Conservation (phyloP, 1,140 invertebrate species). For the Platyura marginata region DNA sequence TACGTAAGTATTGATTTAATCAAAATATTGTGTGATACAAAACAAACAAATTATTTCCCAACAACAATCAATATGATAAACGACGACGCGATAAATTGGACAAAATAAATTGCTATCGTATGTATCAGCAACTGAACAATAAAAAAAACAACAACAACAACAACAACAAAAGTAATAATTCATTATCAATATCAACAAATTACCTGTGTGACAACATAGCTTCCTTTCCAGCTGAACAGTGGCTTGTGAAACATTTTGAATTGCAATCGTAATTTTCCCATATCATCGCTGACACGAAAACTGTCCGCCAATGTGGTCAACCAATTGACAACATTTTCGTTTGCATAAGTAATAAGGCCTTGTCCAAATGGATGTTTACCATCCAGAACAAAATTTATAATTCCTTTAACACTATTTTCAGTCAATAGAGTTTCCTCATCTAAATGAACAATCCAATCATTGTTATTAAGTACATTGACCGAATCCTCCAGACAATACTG, state of each 20-base stretch:
- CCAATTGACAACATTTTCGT: constrained; percentile 94
- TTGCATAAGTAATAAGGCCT: constrained; percentile 94
- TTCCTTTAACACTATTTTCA: constrained; percentile 76
- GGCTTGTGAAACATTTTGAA: constrained; percentile 89
- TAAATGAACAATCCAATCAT: constrained; percentile 94
- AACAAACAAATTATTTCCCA: no score
- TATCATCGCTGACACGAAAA: constrained; percentile 90
- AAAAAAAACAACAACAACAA: no score
- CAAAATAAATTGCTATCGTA: no score
- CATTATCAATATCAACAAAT: no score
- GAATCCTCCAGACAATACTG: constrained; percentile 91
- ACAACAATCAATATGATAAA: no score
- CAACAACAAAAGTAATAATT: no score
- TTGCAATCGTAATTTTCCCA: constrained; percentile 88
- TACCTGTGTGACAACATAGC: constrained; percentile 84
- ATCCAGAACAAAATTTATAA: constrained; percentile 89
- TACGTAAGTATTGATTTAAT: no score
- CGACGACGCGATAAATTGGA: no score
- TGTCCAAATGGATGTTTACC: constrained; percentile 94
- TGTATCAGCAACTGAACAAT: no score
- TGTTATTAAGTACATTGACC: constrained; percentile 71
- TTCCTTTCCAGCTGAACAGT: constrained; percentile 95
- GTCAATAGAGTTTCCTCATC: constrained; percentile 95
- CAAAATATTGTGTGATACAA: no score
- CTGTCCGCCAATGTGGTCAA: constrained; percentile 90